Percentiles rank a stretch among this genome's conserved stretches.
These are phyloP conservation scores for Heliconius cydno DNA, from an alignment of 2,888 invertebrate species.

Conservation along the genomic window DNA sequence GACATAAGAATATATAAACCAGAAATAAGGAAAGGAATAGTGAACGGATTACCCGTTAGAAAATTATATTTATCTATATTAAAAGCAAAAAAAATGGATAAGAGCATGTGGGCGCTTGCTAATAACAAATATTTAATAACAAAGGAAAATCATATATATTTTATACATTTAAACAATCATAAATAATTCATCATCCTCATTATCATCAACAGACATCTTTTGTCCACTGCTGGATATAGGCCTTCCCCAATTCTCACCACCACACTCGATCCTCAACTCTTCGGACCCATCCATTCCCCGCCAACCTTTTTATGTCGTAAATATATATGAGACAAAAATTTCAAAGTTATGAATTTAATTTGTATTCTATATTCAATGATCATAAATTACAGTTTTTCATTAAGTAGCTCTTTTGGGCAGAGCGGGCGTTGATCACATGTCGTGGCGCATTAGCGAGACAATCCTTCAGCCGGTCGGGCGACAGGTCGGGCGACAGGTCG, in stretches of 20 bases:
- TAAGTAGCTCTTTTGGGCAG: constrained; percentile 33
- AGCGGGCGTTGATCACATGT: constrained; percentile 29
- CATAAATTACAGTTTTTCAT: constrained; percentile 22
- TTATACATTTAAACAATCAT: too few species aligned
- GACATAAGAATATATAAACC: neutral
- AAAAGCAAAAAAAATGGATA: neutral
- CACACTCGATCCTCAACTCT: too few species aligned
- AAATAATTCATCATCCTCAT: too few species aligned
- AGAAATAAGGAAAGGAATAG: neutral
- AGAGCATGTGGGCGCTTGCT: neutral
- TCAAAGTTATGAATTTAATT: neutral
- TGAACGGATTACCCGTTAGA: neutral
- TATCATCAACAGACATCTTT: too few species aligned
- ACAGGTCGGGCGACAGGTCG: constrained; percentile 59
- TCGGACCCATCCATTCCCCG: too few species aligned
- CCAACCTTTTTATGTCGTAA: too few species aligned
- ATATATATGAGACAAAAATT: too few species aligned
- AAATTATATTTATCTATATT: neutral
- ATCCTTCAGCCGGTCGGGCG: constrained; percentile 69
- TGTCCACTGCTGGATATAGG: too few species aligned
- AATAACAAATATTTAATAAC: neutral
- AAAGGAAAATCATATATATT: neutral
- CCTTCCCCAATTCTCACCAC: too few species aligned
- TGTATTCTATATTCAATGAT: constrained; percentile 6
- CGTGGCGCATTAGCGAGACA: constrained; percentile 69